These are phyloP conservation scores for Tupaia chinensis DNA, from an alignment of 2,113 vertebrate species.

Conservation along the genomic window DNA sequence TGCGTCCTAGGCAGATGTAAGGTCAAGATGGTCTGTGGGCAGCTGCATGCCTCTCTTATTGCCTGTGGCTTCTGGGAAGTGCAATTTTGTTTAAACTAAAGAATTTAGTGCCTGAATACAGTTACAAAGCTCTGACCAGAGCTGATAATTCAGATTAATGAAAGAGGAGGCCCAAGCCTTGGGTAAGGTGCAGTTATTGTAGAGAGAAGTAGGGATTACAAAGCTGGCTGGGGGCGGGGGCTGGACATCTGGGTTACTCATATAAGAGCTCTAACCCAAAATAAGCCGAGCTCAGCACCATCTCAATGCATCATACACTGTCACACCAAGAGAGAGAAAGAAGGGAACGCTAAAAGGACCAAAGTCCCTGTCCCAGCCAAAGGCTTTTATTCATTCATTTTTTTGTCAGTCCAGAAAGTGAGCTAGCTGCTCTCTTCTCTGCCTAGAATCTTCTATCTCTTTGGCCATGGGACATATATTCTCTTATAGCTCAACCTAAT, in stretches of 20 bases:
- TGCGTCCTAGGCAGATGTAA: background rate
- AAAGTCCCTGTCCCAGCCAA: background rate
- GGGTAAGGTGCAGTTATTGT: background rate
- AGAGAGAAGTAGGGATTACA: background rate
- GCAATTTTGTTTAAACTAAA: constrained; percentile 53
- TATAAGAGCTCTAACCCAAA: background rate
- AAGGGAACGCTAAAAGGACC: background rate
- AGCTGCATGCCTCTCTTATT: constrained; percentile 1
- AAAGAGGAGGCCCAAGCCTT: background rate
- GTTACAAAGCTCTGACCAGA: constrained; percentile 23
- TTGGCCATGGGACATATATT: background rate
- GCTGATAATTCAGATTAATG: background rate
- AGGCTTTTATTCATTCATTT: background rate
- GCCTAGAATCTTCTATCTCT: background rate
- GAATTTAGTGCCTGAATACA: background rate
- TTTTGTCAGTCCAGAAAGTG: background rate
- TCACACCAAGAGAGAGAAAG: background rate
- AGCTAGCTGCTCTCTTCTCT: background rate
- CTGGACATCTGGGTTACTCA: background rate
- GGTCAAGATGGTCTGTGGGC: background rate
- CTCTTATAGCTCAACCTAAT: background rate
- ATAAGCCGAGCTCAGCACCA: background rate
- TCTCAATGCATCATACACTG: background rate
- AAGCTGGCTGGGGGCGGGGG: background rate
- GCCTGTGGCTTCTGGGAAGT: constrained; percentile 38